Conservation (phyloP, 2,888 invertebrate species). For the Cheiracanthium punctorium region DNA sequence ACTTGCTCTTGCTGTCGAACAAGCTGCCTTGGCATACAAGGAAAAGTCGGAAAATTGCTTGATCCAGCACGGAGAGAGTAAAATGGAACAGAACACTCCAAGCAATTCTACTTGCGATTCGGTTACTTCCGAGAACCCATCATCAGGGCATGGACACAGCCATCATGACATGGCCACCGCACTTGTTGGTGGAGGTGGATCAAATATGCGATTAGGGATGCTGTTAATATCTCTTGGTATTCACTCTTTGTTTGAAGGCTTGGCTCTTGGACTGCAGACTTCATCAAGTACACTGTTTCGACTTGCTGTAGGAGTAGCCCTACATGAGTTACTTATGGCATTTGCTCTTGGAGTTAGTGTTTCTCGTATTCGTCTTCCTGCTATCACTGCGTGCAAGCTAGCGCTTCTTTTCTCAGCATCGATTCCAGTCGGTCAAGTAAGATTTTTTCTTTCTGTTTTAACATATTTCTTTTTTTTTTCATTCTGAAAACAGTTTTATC, state of each 20-base stretch:
- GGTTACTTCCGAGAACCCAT: constrained; percentile 41
- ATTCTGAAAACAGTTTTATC: too few species aligned
- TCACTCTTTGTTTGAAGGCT: constrained; percentile 75
- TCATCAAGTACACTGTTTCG: constrained; percentile 71
- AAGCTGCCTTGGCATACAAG: constrained; percentile 66
- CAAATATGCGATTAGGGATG: constrained; percentile 72
- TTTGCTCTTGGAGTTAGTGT: constrained; percentile 74
- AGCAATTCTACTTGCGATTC: constrained; percentile 24
- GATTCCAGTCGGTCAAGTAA: constrained; percentile 74
- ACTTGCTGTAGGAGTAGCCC: constrained; percentile 73
- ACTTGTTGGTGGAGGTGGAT: constrained; percentile 50
- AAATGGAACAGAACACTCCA: constrained; percentile 2
- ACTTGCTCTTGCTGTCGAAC: constrained; percentile 73
- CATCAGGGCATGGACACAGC: constrained; percentile 60
- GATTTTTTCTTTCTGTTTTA: not conserved
- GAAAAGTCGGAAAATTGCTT: constrained; percentile 40
- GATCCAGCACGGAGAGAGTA: constrained; percentile 12
- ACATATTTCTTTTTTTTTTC: too few species aligned
- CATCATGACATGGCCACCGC: constrained; percentile 62
- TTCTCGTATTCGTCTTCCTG: constrained; percentile 71
- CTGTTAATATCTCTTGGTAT: constrained; percentile 74
- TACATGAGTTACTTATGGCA: constrained; percentile 74
- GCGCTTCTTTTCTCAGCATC: constrained; percentile 72
- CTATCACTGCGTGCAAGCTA: constrained; percentile 70
- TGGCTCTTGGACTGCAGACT: constrained; percentile 75